These are phyloP conservation scores for Misgurnus mizolepis DNA, from an alignment of 2,113 vertebrate species.

Conservation along the genomic window DNA sequence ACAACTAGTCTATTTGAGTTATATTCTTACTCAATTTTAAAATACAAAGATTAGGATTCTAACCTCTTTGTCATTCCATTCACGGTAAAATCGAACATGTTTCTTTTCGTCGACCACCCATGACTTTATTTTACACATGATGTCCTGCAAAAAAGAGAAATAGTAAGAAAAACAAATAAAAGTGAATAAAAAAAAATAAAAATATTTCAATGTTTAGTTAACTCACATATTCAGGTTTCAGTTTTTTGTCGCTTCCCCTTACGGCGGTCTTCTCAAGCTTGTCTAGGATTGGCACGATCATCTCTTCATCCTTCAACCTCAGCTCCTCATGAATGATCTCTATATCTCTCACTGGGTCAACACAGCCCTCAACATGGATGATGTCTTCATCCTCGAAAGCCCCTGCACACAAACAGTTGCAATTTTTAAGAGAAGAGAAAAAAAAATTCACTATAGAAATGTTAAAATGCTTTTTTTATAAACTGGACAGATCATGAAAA, in stretches of 20 bases:
- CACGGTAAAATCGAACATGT: conserved; percentile 88
- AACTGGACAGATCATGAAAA: too few relatives aligned
- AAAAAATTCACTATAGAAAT: too few relatives aligned
- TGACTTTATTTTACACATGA: conserved; percentile 94
- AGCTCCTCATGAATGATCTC: conserved; percentile 93
- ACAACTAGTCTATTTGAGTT: neutral
- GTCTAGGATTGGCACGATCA: conserved; percentile 88
- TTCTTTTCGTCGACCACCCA: conserved; percentile 97
- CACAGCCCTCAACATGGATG: conserved; percentile 93
- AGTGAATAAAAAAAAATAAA: neutral
- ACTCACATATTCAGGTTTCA: conserved; percentile 98
- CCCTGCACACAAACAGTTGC: conserved; percentile 62
- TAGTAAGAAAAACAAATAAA: conserved; percentile 59
- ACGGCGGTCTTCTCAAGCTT: conserved; percentile 96
- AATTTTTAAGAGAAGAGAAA: neutral
- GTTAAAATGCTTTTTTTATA: too few relatives aligned
- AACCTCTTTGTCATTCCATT: conserved; percentile 99
- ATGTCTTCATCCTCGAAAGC: conserved; percentile 99
- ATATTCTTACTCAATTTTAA: neutral
- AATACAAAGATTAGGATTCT: conserved; percentile 25
- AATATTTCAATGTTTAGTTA: neutral
- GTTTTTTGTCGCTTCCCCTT: conserved; percentile 95
- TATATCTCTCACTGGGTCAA: conserved; percentile 93
- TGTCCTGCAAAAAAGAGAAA: conserved; percentile 79
- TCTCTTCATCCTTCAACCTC: conserved; percentile 94